phyloP scores from a whole-genome alignment of 2,113 vertebrate genomes.

The Lepus europaeus region DNA sequence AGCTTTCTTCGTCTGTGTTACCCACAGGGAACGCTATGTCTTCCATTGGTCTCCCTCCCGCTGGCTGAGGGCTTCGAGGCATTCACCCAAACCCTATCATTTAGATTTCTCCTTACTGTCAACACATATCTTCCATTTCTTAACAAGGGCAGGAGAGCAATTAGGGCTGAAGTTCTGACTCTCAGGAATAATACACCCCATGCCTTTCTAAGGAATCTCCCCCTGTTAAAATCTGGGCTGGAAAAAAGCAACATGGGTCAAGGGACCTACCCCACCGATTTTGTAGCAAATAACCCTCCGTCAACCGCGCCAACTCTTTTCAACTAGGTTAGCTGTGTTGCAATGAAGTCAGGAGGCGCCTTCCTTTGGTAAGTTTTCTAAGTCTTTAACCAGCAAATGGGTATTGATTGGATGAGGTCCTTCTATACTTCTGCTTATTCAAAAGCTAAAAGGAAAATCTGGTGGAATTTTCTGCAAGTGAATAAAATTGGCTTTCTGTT shows the following conservation, averaged over 20 bases:
- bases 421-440: background rate
- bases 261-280: background rate
- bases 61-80: background rate
- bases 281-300: background rate
- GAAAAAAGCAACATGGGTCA: background rate
- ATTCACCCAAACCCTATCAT: slow-evolving; percentile 17
- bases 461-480: background rate
- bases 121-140: slow-evolving; percentile 35
- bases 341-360: background rate
- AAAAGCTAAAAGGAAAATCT: slow-evolving; percentile 16
- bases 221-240: background rate
- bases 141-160: slow-evolving; percentile 62
- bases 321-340: background rate
- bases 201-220: slow-evolving; percentile 62
- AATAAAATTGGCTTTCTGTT: background rate
- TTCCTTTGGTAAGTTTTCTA: background rate
- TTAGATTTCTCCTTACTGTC: slow-evolving; percentile 28
- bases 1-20: slow-evolving; percentile 59
- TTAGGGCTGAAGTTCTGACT: background rate
- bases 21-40: slow-evolving; percentile 76
- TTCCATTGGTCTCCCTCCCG: background rate
- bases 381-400: background rate
- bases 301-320: background rate
- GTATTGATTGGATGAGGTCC: background rate
- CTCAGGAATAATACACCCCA: background rate